Evolutionary conservation across 2,113 vertebrate genomes (phyloP).

Genomic region (Herpetotheres cachinnans): DNA sequence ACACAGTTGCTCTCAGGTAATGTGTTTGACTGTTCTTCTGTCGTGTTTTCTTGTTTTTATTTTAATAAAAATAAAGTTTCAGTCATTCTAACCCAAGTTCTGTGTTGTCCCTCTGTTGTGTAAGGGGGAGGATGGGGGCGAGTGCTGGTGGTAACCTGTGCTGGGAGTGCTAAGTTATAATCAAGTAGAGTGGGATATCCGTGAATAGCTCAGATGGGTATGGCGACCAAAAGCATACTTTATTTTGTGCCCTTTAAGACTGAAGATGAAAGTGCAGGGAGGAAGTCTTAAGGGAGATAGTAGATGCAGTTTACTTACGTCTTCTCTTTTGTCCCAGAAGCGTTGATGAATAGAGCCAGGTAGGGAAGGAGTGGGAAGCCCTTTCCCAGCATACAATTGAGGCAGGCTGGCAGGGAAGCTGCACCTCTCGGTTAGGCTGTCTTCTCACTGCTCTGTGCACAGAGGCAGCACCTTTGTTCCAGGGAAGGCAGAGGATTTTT

Average conservation of each 20-base stretch:
- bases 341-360: rapidly evolving
- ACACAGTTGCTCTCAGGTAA: not conserved
- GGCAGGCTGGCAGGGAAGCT: not conserved
- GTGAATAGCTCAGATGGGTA: not conserved
- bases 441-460: not conserved
- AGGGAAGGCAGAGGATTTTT: not conserved
- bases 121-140: not conserved
- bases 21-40: slow-evolving; percentile 10
- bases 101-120: slow-evolving; percentile 40
- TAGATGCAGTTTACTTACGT: not conserved
- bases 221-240: not conserved
- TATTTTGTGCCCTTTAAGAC: not conserved
- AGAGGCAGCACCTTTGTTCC: not conserved
- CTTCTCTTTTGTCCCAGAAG: not conserved
- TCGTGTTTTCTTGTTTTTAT: slow-evolving; percentile 13
- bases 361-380: not conserved
- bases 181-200: not conserved
- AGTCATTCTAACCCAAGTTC: slow-evolving; percentile 6
- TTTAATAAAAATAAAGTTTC: slow-evolving; percentile 11
- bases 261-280: not conserved
- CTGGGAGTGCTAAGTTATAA: not conserved
- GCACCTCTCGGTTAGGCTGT: not conserved
- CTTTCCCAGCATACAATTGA: rapidly evolving
- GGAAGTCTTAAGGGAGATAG: not conserved
- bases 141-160: not conserved